Base-by-base conservation (phyloP, 2,113 vertebrate genomes). In the Lepisosteus oculatus region DNA sequence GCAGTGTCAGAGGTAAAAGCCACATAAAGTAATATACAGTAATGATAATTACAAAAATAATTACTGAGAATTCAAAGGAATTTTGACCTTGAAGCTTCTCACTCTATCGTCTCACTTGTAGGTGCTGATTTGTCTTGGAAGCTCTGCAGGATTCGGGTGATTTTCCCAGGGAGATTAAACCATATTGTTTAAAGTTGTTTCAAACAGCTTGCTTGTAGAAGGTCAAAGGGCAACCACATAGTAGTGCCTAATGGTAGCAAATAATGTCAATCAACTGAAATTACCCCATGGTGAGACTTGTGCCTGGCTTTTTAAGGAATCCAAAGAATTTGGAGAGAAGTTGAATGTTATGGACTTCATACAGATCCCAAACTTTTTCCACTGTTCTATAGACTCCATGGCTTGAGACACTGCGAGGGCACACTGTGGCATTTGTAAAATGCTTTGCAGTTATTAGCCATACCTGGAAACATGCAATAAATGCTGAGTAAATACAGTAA, bases 211-310 rank as follows among this genome's bases (percentile, higher is more conserved):
- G 82, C 85, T 85, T 77, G 74, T 80, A 70, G 68, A 29, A 69
- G 91, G 89, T 92, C 89, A 92, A 67, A 90, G 91, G 89, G 79
- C 89, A 92, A 90, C 88, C 71, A 79, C 88, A 91, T 91, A 89
- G 85, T 86, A 85, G 81, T 79, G 86, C 84, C 88, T 90, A 92
- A 91, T 92, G 88, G 91, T 89, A 90, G 90, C 89, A 90, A 92
- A 89, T 90, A 86, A 86, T 87, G 92, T 93, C 92, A 92, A 89
- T 93, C 92, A 91, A 80, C 76, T 79, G 85, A 86, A 87, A 91
- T 81, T 84, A 91, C 84, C 86, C 79, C 77, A 76, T 85, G 83
- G 85, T 76, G 75, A 81, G 84, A 82, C 85, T 80, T 69, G 74
- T 75, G 84, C 69, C 74, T 77, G 79, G 79, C 80, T 86, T 83